Conservation (phyloP, 92 coral and sea anemone species). For the Epizoanthus scotinus region DNA sequence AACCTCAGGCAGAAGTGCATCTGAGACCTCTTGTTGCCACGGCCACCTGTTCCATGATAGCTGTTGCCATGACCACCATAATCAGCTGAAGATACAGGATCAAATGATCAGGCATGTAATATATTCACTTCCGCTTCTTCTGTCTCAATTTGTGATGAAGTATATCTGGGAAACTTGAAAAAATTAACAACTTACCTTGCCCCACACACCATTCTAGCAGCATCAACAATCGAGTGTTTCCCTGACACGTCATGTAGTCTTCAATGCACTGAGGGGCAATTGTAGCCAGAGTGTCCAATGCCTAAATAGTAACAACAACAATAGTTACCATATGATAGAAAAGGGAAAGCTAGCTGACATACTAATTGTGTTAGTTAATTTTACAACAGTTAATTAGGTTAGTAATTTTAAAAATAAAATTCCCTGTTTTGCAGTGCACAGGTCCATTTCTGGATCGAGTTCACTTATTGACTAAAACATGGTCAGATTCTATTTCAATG, state of each 20-base stretch:
- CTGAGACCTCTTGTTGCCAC: slow-evolving; percentile 99
- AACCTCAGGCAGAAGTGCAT: slow-evolving; percentile 92
- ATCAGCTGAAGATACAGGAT: slow-evolving; percentile 59
- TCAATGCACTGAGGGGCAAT: slow-evolving; percentile 90
- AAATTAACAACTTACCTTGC: slow-evolving; percentile 58
- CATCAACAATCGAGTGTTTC: slow-evolving; percentile 89
- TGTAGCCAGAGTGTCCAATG: slow-evolving; percentile 78
- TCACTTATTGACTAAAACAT: no score
- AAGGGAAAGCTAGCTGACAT: no score
- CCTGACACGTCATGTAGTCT: slow-evolving; percentile 99
- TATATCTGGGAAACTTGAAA: no score
- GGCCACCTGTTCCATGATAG: slow-evolving; percentile 96
- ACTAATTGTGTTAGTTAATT: no score
- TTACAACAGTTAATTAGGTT: no score
- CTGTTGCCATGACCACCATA: slow-evolving; percentile 99
- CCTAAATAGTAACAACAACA: slow-evolving; percentile 43
- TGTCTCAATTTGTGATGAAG: no score
- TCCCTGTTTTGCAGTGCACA: no score
- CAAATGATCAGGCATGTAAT: neutral
- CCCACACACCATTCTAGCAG: slow-evolving; percentile 98
- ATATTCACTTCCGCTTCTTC: neutral
- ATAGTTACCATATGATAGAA: neutral
- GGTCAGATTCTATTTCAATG: no score
- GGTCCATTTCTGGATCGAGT: no score
- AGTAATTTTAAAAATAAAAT: no score